Conservation (phyloP, 2,888 invertebrate species). For the Osmoderma eremita region DNA sequence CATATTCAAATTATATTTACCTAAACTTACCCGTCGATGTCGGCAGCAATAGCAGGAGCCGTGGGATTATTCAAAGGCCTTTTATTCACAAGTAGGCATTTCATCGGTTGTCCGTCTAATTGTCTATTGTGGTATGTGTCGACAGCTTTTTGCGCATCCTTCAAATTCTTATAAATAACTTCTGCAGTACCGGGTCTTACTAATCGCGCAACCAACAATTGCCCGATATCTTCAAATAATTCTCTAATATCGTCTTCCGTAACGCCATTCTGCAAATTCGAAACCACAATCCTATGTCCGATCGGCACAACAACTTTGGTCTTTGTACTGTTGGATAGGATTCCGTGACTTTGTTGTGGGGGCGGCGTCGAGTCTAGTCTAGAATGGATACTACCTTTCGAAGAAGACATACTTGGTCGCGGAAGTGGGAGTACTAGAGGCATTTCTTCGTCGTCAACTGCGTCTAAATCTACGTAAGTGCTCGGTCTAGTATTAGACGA, state of each 20-base stretch:
- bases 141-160: slow-evolving; percentile 90
- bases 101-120: slow-evolving; percentile 93
- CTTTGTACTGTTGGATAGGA: slow-evolving; percentile 61
- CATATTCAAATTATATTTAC: not conserved
- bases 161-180: slow-evolving; percentile 86
- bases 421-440: slow-evolving; percentile 51
- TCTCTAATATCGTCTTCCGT: slow-evolving; percentile 93
- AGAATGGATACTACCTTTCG: slow-evolving; percentile 59
- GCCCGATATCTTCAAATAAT: slow-evolving; percentile 92
- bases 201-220: slow-evolving; percentile 83
- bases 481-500: slow-evolving; percentile 37
- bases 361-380: slow-evolving; percentile 63
- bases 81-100: slow-evolving; percentile 85
- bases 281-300: slow-evolving; percentile 89
- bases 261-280: slow-evolving; percentile 87
- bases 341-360: slow-evolving; percentile 54
- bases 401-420: not conserved
- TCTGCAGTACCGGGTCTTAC: slow-evolving; percentile 90
- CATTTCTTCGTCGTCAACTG: slow-evolving; percentile 59
- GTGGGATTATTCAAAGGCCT: slow-evolving; percentile 72
- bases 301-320: slow-evolving; percentile 64
- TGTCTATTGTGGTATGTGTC: slow-evolving; percentile 94
- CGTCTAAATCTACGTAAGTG: slow-evolving; percentile 59
- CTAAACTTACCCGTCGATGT: slow-evolving; percentile 50
- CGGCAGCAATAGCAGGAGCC: slow-evolving; percentile 61